A percentile compares a stretch with the other conserved stretches of the same genome.
Conservation (phyloP, 1,140 invertebrate genomes). For the Ooceraea biroi region DNA sequence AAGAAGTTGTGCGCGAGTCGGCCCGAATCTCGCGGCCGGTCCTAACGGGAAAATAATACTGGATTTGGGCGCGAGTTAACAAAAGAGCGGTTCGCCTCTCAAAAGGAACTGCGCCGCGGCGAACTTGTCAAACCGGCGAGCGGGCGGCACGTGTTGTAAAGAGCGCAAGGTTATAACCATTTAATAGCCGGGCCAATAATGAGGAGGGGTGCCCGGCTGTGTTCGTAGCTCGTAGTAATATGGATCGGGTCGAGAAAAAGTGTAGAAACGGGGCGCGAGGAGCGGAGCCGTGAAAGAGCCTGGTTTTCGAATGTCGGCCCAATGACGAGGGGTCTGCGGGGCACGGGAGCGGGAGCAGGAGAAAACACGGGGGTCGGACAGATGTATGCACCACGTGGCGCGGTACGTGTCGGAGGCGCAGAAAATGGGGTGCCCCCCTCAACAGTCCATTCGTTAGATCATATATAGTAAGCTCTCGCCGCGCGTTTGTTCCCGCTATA, state of each 20-base stretch:
- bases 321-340: background rate
- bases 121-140: conserved; percentile 49
- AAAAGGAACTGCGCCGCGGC: conserved; percentile 33
- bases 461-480: conserved; percentile 38
- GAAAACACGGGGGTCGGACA: conserved; percentile 23
- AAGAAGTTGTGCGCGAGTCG: background rate
- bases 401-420: conserved; percentile 50
- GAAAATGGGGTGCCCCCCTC: conserved; percentile 56
- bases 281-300: conserved; percentile 34
- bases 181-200: conserved; percentile 62
- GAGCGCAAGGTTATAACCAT: conserved; percentile 62
- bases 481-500: conserved; percentile 52
- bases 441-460: conserved; percentile 62
- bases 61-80: conserved; percentile 34
- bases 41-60: conserved; percentile 46
- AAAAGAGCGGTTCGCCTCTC: conserved; percentile 33
- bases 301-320: conserved; percentile 18
- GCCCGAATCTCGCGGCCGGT: background rate
- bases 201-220: conserved; percentile 50
- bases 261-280: conserved; percentile 44
- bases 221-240: conserved; percentile 43
- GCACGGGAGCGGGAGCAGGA: background rate
- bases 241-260: conserved; percentile 43
- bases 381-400: conserved; percentile 62
- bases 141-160: conserved; percentile 62